A percentile compares a stretch with the other conserved stretches of the same genome.
These are phyloP conservation scores for Pissodes strobi DNA, from an alignment of 1,140 invertebrate genomes.

Conservation along the genomic window DNA sequence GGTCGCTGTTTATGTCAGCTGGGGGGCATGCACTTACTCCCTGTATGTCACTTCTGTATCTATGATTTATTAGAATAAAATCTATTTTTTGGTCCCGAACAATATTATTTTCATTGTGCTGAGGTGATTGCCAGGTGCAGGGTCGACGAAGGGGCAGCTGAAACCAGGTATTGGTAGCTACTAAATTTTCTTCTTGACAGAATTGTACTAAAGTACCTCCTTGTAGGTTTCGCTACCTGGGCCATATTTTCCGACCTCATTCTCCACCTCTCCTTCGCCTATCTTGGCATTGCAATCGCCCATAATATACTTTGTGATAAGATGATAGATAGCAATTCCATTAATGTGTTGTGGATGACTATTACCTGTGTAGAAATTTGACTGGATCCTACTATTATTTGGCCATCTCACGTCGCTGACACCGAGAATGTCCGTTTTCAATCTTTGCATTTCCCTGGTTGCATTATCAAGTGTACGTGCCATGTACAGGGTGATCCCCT, in stretches of 20 bases:
- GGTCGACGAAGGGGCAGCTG: constrained; percentile 3
- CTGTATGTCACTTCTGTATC: not conserved
- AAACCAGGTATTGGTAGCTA: constrained; percentile 9
- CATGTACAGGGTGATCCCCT: no score
- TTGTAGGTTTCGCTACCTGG: not conserved
- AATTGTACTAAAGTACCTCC: no score
- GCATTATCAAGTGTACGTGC: not conserved
- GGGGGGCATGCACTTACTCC: not conserved
- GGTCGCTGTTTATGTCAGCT: constrained; percentile 2
- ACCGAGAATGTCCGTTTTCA: not conserved
- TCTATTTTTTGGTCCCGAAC: not conserved
- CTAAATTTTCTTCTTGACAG: no score
- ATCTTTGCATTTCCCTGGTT: constrained; percentile 4
- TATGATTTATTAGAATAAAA: no score
- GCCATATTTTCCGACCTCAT: constrained; percentile 1
- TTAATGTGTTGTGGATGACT: not conserved
- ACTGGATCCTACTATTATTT: constrained; percentile 4
- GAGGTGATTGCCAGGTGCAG: no score
- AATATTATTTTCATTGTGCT: no score
- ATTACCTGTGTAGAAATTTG: constrained; percentile 3
- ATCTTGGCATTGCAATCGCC: constrained; percentile 7
- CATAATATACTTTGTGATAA: constrained; percentile 4
- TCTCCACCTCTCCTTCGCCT: not conserved
- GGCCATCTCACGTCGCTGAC: not conserved
- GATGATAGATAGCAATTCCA: not conserved